Evolutionary conservation across 2,113 vertebrate species (phyloP).

Genomic region (Castor canadensis): DNA sequence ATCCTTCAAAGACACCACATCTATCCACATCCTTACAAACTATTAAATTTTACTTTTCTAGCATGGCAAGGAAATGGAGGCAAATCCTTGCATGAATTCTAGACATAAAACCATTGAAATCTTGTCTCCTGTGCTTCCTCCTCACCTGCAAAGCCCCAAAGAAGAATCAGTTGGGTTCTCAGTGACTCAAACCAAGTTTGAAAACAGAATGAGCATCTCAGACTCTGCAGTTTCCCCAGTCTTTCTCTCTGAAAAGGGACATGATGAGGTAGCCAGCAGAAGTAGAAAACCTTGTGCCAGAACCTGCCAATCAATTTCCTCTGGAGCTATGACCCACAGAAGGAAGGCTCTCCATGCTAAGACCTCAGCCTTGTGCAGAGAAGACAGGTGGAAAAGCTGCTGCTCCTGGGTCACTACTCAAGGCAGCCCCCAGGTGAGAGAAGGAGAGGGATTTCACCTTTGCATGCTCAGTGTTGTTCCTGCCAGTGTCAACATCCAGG

Average conservation of each 20-base stretch:
- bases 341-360: background rate
- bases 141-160: background rate
- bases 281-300: background rate
- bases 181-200: background rate
- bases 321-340: background rate
- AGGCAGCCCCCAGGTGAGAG: background rate
- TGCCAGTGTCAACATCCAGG: background rate
- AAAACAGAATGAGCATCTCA: background rate
- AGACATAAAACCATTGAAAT: background rate
- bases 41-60: background rate
- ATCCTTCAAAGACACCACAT: background rate
- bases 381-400: background rate
- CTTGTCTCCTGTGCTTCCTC: background rate
- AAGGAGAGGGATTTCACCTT: background rate
- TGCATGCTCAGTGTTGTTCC: background rate
- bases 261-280: background rate
- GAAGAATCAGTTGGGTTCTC: background rate
- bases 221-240: background rate
- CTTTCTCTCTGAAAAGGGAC: background rate
- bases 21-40: background rate
- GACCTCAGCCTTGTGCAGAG: background rate
- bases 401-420: background rate
- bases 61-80: background rate
- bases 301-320: background rate
- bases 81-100: background rate